Evolutionary conservation across 2,888 invertebrate genomes (phyloP).

Genomic region (Metallyticus violacea): DNA sequence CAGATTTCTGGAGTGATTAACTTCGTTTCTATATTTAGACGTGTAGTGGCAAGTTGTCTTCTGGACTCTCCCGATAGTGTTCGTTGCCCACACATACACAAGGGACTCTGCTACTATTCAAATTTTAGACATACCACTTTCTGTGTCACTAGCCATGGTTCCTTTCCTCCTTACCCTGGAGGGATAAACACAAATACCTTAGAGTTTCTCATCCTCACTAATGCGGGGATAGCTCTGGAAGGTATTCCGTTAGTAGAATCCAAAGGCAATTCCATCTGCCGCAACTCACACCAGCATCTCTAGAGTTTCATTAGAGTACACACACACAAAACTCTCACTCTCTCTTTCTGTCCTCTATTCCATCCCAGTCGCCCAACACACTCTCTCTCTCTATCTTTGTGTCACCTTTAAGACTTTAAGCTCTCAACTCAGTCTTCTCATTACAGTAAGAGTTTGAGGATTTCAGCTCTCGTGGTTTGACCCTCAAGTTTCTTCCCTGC

Average conservation of each 20-base stretch:
- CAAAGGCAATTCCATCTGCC: background rate
- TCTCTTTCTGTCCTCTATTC: no score
- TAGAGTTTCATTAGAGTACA: background rate
- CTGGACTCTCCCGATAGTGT: background rate
- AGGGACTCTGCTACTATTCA: background rate
- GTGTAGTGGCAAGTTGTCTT: background rate
- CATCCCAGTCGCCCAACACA: background rate
- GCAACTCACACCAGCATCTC: background rate
- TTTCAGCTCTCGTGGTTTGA: background rate
- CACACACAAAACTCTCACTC: background rate
- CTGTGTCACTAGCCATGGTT: background rate
- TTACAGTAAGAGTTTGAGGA: background rate
- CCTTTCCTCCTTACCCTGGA: background rate
- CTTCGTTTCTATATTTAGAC: no score
- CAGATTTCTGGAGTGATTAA: no score
- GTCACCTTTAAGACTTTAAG: background rate
- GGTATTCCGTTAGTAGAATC: background rate
- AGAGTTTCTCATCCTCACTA: background rate
- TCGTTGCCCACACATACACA: background rate
- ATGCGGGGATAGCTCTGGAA: background rate
- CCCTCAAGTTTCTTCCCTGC: background rate
- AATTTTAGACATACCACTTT: background rate
- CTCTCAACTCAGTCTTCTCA: background rate
- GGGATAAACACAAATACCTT: background rate
- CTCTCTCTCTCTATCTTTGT: background rate